Evolutionary conservation across 2,113 vertebrate genomes (phyloP).

Genomic region (Rhea americana): DNA sequence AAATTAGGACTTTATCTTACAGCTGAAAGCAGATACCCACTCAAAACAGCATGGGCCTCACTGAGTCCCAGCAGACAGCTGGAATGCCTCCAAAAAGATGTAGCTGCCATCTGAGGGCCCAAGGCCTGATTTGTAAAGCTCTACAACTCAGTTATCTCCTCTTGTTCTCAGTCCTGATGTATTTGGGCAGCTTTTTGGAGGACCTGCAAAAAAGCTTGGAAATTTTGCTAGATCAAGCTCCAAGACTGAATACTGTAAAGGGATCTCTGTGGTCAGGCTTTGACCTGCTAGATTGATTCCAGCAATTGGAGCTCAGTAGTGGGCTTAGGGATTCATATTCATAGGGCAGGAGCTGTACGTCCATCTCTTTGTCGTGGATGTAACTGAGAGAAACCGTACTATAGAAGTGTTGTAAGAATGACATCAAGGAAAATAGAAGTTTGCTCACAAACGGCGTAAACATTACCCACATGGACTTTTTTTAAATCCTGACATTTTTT

Average conservation of each 20-base stretch:
- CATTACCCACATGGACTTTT: not conserved
- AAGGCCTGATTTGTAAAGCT: not conserved
- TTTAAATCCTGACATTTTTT: slow-evolving; percentile 22
- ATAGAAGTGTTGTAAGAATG: not conserved
- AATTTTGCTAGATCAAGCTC: not conserved
- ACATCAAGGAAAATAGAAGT: not conserved
- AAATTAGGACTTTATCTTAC: not conserved
- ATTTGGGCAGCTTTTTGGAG: not conserved
- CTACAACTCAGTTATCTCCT: not conserved
- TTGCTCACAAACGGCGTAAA: not conserved
- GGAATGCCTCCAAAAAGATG: rapidly evolving
- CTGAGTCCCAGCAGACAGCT: not conserved
- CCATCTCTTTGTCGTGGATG: not conserved
- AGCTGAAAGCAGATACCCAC: not conserved
- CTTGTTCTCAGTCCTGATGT: not conserved
- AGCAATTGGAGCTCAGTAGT: not conserved
- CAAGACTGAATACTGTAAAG: not conserved
- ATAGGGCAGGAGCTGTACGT: not conserved
- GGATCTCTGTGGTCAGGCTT: not conserved
- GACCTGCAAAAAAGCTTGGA: not conserved
- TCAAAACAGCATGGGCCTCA: not conserved
- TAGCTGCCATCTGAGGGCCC: not conserved
- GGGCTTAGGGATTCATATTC: not conserved
- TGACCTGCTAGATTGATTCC: not conserved
- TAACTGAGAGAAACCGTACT: not conserved